phyloP scores from a whole-genome alignment of 1,140 invertebrate genomes.

The Lucilia cuprina region DNA sequence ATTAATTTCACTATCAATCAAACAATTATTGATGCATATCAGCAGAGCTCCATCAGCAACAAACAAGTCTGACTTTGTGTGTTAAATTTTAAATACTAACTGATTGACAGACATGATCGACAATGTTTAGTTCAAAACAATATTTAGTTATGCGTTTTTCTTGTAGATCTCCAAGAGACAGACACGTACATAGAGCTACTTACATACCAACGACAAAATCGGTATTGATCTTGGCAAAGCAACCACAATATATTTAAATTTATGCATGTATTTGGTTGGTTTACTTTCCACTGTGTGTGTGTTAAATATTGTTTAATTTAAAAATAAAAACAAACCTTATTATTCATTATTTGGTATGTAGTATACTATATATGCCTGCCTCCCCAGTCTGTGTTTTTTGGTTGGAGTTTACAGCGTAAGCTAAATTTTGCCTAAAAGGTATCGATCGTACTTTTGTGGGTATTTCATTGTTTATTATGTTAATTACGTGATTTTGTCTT shows the following conservation, averaged over 20 bases:
- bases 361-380: no score
- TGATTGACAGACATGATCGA: not conserved
- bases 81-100: not conserved
- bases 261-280: not conserved
- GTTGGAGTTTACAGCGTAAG: no score
- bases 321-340: not conserved
- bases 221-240: not conserved
- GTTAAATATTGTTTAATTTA: not conserved
- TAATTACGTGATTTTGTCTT: not conserved
- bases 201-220: not conserved
- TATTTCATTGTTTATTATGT: not conserved
- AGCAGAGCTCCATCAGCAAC: not conserved
- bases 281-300: not conserved
- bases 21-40: not conserved
- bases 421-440: no score
- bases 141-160: not conserved
- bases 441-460: no score
- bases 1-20: slow-evolving; percentile 10
- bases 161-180: not conserved
- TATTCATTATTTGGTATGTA: no score
- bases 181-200: no score
- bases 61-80: not conserved
- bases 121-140: not conserved
- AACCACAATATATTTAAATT: not conserved
- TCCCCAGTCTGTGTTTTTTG: no score